Percentiles rank a stretch among this genome's conserved stretches.
Conservation (phyloP, 1,140 invertebrate species). For the Heliconius eleuchia region DNA sequence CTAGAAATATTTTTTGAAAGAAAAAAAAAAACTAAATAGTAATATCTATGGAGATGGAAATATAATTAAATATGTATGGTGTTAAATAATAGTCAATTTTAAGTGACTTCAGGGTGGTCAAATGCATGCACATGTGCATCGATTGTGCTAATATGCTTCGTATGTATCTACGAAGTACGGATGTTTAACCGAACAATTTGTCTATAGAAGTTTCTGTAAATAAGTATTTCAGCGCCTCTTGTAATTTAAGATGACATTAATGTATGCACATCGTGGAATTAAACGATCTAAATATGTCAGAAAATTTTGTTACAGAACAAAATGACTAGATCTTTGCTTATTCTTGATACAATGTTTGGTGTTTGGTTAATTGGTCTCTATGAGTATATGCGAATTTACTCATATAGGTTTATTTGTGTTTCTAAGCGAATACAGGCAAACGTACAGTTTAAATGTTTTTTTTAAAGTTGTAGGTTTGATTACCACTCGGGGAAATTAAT, state of each 20-base stretch:
- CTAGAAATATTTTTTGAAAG: neutral
- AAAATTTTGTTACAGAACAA: constrained; percentile 4
- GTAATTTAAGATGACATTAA: constrained; percentile 13
- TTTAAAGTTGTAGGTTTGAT: neutral
- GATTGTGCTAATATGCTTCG: constrained; percentile 3
- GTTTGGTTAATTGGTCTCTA: neutral
- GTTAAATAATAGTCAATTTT: neutral
- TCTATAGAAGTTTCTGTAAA: constrained; percentile 1
- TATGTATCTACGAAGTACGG: neutral
- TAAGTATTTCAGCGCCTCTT: constrained; percentile 7
- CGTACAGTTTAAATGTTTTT: neutral
- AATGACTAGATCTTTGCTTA: neutral
- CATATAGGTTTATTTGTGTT: neutral
- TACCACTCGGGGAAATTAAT: too few species aligned
- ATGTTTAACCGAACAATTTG: constrained; percentile 3
- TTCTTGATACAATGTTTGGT: constrained; percentile 2
- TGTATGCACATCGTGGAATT: constrained; percentile 15
- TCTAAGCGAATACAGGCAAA: neutral
- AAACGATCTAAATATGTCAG: constrained; percentile 11
- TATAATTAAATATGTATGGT: neutral
- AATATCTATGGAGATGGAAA: neutral
- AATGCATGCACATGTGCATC: neutral
- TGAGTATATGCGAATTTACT: neutral
- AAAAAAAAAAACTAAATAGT: neutral
- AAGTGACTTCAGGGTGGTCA: constrained; percentile 8